phyloP scores from a whole-genome alignment of 2,888 invertebrate species.

The Caenorhabditis sp. region DNA sequence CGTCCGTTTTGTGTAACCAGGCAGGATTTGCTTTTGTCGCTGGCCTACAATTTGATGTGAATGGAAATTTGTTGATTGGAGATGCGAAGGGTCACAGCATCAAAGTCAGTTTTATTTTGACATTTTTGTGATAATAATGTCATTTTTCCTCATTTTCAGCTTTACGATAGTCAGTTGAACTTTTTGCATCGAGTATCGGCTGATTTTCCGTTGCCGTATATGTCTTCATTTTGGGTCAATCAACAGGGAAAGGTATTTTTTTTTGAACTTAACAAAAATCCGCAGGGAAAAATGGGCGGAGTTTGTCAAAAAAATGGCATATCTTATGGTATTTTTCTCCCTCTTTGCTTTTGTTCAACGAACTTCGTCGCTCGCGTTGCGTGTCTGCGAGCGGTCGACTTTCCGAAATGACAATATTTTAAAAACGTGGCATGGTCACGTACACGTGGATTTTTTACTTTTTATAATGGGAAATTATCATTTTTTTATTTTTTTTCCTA shows the following conservation, averaged over 20 bases:
- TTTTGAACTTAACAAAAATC: too few species aligned
- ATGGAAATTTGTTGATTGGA: conserved; percentile 23
- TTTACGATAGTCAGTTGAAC: conserved; percentile 12
- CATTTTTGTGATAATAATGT: not conserved
- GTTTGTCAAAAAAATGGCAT: not conserved
- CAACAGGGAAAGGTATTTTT: conserved; percentile 2
- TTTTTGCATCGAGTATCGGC: conserved; percentile 21
- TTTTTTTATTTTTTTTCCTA: too few species aligned
- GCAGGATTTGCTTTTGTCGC: conserved; percentile 17
- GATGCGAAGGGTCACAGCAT: conserved; percentile 27
- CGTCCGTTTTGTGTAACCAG: conserved; percentile 4
- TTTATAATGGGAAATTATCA: too few species aligned
- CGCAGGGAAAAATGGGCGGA: not conserved
- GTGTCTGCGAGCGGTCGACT: too few species aligned
- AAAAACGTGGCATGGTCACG: too few species aligned
- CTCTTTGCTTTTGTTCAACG: too few species aligned
- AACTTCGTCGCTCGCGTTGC: too few species aligned
- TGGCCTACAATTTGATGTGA: conserved; percentile 26
- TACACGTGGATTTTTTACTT: too few species aligned
- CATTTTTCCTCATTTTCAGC: too few species aligned
- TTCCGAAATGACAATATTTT: too few species aligned
- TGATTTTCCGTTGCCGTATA: conserved; percentile 14
- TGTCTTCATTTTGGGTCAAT: conserved; percentile 19
- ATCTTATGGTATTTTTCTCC: too few species aligned
- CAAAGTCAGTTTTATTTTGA: conserved; percentile 7